phyloP scores from a whole-genome alignment of 2,113 vertebrate species.

The Hydropotes inermis region DNA sequence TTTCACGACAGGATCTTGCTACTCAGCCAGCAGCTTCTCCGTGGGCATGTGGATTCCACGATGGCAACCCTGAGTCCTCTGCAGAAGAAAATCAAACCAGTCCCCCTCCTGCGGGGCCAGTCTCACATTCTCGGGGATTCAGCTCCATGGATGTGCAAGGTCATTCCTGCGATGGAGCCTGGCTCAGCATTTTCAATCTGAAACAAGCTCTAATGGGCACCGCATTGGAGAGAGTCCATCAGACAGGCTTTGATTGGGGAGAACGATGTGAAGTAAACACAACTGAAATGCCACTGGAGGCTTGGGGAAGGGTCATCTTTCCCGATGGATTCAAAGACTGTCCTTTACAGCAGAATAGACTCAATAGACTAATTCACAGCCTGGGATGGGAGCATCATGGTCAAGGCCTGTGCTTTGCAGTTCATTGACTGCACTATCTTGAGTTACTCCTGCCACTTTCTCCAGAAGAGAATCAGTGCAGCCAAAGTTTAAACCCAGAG shows the following conservation, averaged over 20 bases:
- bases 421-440: neutral
- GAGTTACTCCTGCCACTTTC: neutral
- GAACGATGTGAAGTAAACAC: neutral
- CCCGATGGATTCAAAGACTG: neutral
- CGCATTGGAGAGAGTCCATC: neutral
- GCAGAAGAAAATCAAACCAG: neutral
- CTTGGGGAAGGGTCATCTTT: too few species aligned
- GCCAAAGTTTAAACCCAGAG: neutral
- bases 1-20: neutral
- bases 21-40: neutral
- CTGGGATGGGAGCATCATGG: neutral
- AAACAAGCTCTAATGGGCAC: neutral
- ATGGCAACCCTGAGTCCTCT: too few species aligned
- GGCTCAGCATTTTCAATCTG: neutral
- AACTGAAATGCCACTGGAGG: neutral
- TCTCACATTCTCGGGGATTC: neutral
- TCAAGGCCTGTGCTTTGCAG: neutral
- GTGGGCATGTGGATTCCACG: too few species aligned
- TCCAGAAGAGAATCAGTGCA: neutral
- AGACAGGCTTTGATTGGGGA: neutral
- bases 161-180: neutral
- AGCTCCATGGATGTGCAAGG: neutral
- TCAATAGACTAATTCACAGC: rapidly evolving
- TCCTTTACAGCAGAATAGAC: neutral
- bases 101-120: neutral